Evolutionary conservation across 2,113 vertebrate genomes (phyloP).

Genomic region (Hyperopisus bebe): DNA sequence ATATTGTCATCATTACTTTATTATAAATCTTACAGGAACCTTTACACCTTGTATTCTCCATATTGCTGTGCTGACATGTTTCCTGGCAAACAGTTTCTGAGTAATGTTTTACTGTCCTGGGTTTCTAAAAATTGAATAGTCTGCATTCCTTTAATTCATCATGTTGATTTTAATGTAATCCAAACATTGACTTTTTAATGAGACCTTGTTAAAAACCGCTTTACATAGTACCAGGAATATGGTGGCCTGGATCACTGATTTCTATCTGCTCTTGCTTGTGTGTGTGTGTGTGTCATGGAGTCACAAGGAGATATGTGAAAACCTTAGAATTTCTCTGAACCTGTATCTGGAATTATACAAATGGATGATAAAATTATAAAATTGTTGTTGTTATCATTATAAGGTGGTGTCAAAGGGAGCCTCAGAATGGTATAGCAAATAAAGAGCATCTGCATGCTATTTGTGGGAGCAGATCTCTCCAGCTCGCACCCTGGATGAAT

Average conservation of each 20-base stretch:
- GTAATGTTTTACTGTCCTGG: neutral
- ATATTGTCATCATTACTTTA: neutral
- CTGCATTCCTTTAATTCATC: neutral
- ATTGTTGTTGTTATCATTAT: neutral
- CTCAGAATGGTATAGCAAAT: neutral
- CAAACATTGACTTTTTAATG: neutral
- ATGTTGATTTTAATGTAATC: neutral
- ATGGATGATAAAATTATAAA: neutral
- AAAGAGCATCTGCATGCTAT: neutral
- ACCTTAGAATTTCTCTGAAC: neutral
- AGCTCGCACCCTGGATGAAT: conserved; percentile 47
- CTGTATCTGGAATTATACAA: neutral
- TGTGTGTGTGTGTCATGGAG: neutral
- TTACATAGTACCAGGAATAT: neutral
- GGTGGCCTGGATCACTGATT: neutral
- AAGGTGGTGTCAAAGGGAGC: neutral
- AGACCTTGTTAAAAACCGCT: neutral
- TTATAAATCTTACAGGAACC: neutral
- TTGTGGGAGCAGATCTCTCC: conserved; percentile 18
- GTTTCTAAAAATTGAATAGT: neutral
- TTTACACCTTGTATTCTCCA: neutral
- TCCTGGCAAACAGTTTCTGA: neutral
- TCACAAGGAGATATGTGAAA: neutral
- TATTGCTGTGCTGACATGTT: neutral
- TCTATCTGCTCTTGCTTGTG: neutral